Percentiles rank a stretch among this genome's conserved stretches.
phyloP scores from a whole-genome alignment of 2,113 vertebrate genomes.

The Clarias macrocephalus region DNA sequence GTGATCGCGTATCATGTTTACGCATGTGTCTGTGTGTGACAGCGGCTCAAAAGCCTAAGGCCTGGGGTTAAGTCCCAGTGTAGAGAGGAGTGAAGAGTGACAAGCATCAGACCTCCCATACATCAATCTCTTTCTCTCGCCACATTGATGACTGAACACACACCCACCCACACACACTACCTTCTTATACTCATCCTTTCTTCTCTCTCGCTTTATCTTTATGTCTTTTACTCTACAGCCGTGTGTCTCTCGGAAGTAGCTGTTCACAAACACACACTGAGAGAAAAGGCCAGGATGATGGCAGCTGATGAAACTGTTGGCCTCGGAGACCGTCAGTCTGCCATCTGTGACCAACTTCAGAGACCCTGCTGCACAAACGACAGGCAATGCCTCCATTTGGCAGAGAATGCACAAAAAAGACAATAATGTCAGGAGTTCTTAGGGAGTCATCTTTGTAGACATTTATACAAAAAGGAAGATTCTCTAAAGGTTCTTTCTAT shows the following conservation, averaged over 20 bases:
- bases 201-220: not conserved
- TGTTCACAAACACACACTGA: slow-evolving; percentile 3
- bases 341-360: slow-evolving; percentile 49
- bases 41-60: slow-evolving; percentile 42
- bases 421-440: not conserved
- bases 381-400: slow-evolving; percentile 46
- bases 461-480: not conserved
- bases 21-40: slow-evolving; percentile 53
- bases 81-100: slow-evolving; percentile 51
- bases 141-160: slow-evolving; percentile 16
- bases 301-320: slow-evolving; percentile 43
- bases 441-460: not conserved
- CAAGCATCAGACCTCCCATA: slow-evolving; percentile 52
- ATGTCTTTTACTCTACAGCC: not conserved
- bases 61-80: slow-evolving; percentile 38
- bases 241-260: not conserved
- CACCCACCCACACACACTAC: not conserved
- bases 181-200: not conserved
- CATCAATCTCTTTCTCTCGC: slow-evolving; percentile 35
- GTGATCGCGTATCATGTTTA: slow-evolving; percentile 49
- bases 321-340: slow-evolving; percentile 21
- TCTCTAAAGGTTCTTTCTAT: not conserved
- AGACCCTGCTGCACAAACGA: slow-evolving; percentile 50
- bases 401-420: slow-evolving; percentile 15
- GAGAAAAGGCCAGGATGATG: slow-evolving; percentile 10